phyloP scores from a whole-genome alignment of 2,888 invertebrate genomes.

The Gordius sp. region DNA sequence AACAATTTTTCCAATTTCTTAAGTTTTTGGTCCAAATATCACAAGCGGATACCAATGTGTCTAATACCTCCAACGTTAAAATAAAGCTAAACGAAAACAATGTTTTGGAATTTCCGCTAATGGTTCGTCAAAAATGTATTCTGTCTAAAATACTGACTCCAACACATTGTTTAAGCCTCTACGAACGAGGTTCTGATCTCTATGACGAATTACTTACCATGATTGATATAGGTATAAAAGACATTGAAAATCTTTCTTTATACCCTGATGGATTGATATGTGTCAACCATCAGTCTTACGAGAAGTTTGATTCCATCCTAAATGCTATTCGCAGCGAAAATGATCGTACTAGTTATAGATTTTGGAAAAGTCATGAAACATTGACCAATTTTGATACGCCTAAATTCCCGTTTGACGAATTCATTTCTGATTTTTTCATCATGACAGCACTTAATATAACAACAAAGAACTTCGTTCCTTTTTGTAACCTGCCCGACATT shows the following conservation, averaged over 20 bases:
- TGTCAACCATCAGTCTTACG: neutral
- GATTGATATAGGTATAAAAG: neutral
- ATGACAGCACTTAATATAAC: neutral
- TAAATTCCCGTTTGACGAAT: slow-evolving; percentile 9
- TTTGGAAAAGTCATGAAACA: neutral
- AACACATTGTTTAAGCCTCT: no score
- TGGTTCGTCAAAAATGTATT: no score
- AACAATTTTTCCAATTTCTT: neutral
- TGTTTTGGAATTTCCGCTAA: no score
- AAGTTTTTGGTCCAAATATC: slow-evolving; percentile 8
- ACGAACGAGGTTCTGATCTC: no score
- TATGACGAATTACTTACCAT: no score
- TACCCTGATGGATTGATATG: slow-evolving; percentile 1
- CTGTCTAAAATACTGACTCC: no score
- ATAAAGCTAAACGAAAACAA: no score
- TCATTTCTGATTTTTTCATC: neutral
- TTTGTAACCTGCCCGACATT: neutral
- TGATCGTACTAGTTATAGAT: neutral
- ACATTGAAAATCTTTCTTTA: neutral
- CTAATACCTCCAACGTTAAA: no score
- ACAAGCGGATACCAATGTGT: no score
- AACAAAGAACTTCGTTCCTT: neutral
- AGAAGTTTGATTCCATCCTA: neutral
- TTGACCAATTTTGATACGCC: neutral
- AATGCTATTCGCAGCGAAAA: neutral